Percentiles rank a stretch among this genome's conserved stretches.
These are phyloP conservation scores for Polypedilum vanderplanki DNA, from an alignment of 1,140 invertebrate genomes.

Conservation along the genomic window DNA sequence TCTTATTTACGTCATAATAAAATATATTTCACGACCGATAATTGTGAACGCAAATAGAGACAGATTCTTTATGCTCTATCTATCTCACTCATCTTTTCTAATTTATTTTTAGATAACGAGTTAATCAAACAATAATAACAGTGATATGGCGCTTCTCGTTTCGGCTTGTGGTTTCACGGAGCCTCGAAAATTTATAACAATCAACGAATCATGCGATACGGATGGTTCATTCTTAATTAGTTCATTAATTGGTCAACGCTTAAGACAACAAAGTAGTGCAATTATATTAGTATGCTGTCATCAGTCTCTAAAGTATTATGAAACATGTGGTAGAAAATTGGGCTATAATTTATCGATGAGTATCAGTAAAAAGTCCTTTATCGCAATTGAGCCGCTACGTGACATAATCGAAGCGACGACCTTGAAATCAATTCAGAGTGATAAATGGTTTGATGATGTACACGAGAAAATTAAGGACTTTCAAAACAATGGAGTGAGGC, in stretches of 20 bases:
- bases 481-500: constrained; percentile 39
- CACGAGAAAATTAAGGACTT: background rate
- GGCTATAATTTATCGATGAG: constrained; percentile 59
- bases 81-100: constrained; percentile 16
- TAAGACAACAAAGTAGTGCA: constrained; percentile 48
- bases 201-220: constrained; percentile 58
- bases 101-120: constrained; percentile 23
- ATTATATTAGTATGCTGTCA: constrained; percentile 59
- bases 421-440: constrained; percentile 36
- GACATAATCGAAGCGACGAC: constrained; percentile 42
- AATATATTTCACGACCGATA: background rate
- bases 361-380: constrained; percentile 48
- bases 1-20: constrained; percentile 23
- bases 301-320: constrained; percentile 62
- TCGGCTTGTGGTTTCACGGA: constrained; percentile 54
- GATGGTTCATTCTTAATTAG: constrained; percentile 63
- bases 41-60: constrained; percentile 9
- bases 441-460: constrained; percentile 31
- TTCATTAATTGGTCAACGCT: constrained; percentile 51
- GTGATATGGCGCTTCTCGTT: constrained; percentile 50
- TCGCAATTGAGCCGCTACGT: constrained; percentile 51
- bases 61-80: background rate
- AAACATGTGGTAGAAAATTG: constrained; percentile 62
- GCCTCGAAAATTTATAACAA: constrained; percentile 51
- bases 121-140: background rate